These are phyloP conservation scores for Tenthredo mesomela DNA, from an alignment of 2,888 invertebrate species.

Conservation along the genomic window DNA sequence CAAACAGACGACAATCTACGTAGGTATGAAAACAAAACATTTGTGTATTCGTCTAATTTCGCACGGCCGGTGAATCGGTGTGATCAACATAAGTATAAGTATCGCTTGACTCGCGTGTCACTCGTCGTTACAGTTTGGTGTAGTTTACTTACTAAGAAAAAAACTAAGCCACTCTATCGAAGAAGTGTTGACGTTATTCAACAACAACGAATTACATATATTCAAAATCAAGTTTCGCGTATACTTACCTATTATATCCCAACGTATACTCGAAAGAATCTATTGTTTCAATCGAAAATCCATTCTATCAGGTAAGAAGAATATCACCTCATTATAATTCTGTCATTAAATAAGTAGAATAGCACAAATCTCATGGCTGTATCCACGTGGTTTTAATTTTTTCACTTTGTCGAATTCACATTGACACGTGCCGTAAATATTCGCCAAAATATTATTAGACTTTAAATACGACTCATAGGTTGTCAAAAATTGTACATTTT, in stretches of 20 bases:
- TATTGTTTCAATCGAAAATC: not conserved
- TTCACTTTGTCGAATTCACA: not conserved
- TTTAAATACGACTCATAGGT: not conserved
- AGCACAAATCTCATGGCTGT: not conserved
- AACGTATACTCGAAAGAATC: not conserved
- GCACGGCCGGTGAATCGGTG: conserved; percentile 18
- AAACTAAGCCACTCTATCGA: not conserved
- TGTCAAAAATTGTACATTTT: not conserved
- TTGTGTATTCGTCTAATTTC: conserved; percentile 2
- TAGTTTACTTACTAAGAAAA: not conserved
- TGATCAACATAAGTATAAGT: not conserved
- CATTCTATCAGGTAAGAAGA: conserved; percentile 10
- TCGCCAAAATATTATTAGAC: not conserved
- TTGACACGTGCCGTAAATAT: not conserved
- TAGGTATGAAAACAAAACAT: conserved; percentile 21
- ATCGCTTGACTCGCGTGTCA: conserved; percentile 21
- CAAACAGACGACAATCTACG: not conserved
- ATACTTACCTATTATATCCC: not conserved
- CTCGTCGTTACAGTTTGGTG: not conserved
- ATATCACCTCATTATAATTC: not conserved
- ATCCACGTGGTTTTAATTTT: not conserved
- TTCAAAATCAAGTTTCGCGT: conserved; percentile 22
- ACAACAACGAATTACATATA: conserved; percentile 39
- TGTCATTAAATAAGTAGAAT: not conserved
- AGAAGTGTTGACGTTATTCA: conserved; percentile 41